phyloP scores from a whole-genome alignment of 2,113 vertebrate species.

The Struthio camelus region DNA sequence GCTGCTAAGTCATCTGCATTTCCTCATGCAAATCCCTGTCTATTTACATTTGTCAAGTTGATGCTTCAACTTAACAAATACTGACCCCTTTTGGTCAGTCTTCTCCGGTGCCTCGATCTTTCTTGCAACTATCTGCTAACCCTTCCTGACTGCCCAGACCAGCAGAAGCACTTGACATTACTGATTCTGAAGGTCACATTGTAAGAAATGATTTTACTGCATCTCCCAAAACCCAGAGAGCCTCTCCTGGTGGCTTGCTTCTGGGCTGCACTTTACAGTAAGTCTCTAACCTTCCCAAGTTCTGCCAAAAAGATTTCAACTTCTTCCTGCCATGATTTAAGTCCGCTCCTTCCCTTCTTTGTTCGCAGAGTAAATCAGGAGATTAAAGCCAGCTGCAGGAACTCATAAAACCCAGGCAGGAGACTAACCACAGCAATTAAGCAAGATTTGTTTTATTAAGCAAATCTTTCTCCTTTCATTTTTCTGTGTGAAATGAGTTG shows the following conservation, averaged over 20 bases:
- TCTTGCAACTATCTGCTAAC: not conserved
- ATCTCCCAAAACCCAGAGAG: not conserved
- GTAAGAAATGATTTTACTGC: not conserved
- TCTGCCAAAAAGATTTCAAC: constrained; percentile 38
- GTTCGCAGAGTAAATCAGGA: constrained; percentile 26
- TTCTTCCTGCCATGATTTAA: constrained; percentile 43
- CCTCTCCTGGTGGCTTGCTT: not conserved
- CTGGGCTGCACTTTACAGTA: not conserved
- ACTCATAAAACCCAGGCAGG: constrained; percentile 40
- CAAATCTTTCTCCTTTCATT: constrained; percentile 41
- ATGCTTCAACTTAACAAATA: constrained; percentile 10
- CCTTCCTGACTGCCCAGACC: not conserved
- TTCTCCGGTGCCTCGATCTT: not conserved
- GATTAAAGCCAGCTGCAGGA: constrained; percentile 55
- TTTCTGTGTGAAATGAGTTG: not conserved
- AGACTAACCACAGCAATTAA: constrained; percentile 46
- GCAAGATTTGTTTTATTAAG: constrained; percentile 29
- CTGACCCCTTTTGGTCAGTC: constrained; percentile 55
- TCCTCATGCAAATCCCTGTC: accelerated
- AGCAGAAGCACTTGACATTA: not conserved
- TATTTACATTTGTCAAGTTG: not conserved
- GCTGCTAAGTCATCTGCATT: not conserved
- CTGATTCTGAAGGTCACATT: not conserved
- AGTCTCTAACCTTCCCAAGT: not conserved
- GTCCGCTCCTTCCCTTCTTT: constrained; percentile 31